Evolutionary conservation across 2,888 invertebrate species (phyloP).

Genomic region (Parnassius apollo): DNA sequence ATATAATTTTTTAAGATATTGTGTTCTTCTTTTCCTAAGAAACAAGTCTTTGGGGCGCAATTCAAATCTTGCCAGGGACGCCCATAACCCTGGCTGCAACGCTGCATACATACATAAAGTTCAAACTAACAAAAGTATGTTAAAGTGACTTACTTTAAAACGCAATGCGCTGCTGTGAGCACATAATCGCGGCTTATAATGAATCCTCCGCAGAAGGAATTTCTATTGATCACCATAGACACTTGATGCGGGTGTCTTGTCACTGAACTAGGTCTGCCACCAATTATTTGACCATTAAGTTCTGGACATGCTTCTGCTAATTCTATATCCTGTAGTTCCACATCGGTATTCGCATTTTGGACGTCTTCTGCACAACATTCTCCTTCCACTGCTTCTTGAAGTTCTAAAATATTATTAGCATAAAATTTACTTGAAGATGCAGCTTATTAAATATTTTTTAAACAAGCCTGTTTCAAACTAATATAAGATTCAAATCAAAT

Average conservation of each 20-base stretch:
- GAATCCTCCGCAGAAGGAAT: slow-evolving; percentile 75
- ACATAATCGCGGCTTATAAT: slow-evolving; percentile 66
- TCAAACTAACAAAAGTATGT: too few species aligned
- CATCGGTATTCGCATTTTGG: slow-evolving; percentile 38
- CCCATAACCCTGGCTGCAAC: too few species aligned
- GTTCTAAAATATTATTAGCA: slow-evolving; percentile 44
- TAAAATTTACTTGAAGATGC: background rate
- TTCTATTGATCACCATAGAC: slow-evolving; percentile 71
- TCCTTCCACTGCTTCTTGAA: slow-evolving; percentile 56
- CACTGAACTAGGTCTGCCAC: slow-evolving; percentile 65
- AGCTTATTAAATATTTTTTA: too few species aligned
- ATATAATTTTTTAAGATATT: too few species aligned
- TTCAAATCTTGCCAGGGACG: too few species aligned
- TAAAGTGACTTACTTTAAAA: slow-evolving; percentile 62
- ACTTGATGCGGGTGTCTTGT: slow-evolving; percentile 64
- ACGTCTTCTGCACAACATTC: slow-evolving; percentile 47
- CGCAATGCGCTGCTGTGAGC: slow-evolving; percentile 73
- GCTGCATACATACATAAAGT: too few species aligned
- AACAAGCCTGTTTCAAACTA: too few species aligned
- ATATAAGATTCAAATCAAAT: too few species aligned
- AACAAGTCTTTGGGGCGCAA: too few species aligned
- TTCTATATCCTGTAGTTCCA: slow-evolving; percentile 52
- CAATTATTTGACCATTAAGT: slow-evolving; percentile 71
- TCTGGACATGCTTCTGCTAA: slow-evolving; percentile 65
- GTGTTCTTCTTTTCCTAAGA: too few species aligned